Base-by-base conservation (phyloP, 1,140 invertebrate species). In the Philotrypesis tridentata region DNA sequence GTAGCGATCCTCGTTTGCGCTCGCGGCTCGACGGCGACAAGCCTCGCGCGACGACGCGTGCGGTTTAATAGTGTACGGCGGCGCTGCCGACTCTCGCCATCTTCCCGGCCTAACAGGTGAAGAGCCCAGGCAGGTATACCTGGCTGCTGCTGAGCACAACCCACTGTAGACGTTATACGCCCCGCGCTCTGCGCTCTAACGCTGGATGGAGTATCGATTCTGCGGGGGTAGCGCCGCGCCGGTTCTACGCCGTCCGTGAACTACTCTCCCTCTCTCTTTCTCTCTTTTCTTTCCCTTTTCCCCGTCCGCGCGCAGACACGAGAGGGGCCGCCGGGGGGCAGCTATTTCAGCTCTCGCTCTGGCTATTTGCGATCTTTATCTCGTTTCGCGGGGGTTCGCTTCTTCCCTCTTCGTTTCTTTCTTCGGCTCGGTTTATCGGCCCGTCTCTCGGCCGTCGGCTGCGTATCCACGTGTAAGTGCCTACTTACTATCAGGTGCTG, bases 41-140 rank as follows among this genome's bases (percentile, higher is more conserved):
- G n/a, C n/a, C n/a, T n/a, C n/a, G 48, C 48, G 21, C 48, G 48
- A 55, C 4, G 17, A 55, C 21, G 17, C 48, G 4, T 14, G 48
- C 48, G 48, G 48, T 55, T n/a, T 43, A 43, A 55, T 55, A 55
- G 21, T 55, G 21, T 55, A 55, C 48, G 17, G 31, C 21, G n/a
- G n/a, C n/a, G n/a, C n/a, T n/a, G n/a, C n/a, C n/a, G n/a, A n/a
- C n/a, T 31, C 27, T n/a, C 67, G 27, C 67, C 31, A 70, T 70
- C 21, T 65, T 65, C 61, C 61, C 61, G 61, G 61, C 61, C 61
- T 65, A 29, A 65, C 61, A 65, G 61, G 61, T 65, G 61, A 65
- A 65, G 48, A 55, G 48, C 48, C 48, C 17, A 17, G 4, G 43
- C 14, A 48, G 12, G 43, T 55, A 55, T 17, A 4, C 21, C 61